phyloP scores from a whole-genome alignment of 2,888 invertebrate species.

The Netelia virgata region DNA sequence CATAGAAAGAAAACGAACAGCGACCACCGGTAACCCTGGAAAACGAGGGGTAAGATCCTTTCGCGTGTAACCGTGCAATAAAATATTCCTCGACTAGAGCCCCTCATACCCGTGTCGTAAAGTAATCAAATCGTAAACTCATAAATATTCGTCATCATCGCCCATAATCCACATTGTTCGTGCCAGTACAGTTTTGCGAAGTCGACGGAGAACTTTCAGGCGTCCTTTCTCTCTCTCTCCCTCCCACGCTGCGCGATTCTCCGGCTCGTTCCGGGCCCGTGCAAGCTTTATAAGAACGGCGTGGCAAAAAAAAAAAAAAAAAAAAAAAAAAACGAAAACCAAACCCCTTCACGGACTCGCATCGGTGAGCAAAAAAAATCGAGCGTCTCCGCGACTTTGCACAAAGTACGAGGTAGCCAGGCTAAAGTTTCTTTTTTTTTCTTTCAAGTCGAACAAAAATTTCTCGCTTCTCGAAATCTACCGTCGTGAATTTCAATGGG shows the following conservation, averaged over 20 bases:
- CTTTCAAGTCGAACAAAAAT: neutral
- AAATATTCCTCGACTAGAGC: slow-evolving; percentile 49
- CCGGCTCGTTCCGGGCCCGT: slow-evolving; percentile 53
- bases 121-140: slow-evolving; percentile 80
- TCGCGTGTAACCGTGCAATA: slow-evolving; percentile 73
- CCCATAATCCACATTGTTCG: slow-evolving; percentile 79
- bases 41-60: slow-evolving; percentile 65
- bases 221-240: slow-evolving; percentile 1
- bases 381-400: slow-evolving; percentile 11
- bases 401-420: slow-evolving; percentile 27
- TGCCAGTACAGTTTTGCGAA: slow-evolving; percentile 62
- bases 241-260: slow-evolving; percentile 4
- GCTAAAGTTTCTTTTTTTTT: slow-evolving; percentile 2
- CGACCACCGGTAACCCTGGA: slow-evolving; percentile 34
- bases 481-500: neutral
- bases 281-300: slow-evolving; percentile 45
- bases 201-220: slow-evolving; percentile 44
- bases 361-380: slow-evolving; percentile 32
- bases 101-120: slow-evolving; percentile 70
- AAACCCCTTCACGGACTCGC: slow-evolving; percentile 46
- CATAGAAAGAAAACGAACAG: neutral
- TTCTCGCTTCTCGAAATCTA: neutral
- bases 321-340: slow-evolving; percentile 37
- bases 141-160: slow-evolving; percentile 83
- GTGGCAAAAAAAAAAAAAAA: slow-evolving; percentile 48